Evolutionary conservation across 2,888 invertebrate species (phyloP), one percentile per base, ranked within the genome.

Genomic region (Lottia gigantea): DNA sequence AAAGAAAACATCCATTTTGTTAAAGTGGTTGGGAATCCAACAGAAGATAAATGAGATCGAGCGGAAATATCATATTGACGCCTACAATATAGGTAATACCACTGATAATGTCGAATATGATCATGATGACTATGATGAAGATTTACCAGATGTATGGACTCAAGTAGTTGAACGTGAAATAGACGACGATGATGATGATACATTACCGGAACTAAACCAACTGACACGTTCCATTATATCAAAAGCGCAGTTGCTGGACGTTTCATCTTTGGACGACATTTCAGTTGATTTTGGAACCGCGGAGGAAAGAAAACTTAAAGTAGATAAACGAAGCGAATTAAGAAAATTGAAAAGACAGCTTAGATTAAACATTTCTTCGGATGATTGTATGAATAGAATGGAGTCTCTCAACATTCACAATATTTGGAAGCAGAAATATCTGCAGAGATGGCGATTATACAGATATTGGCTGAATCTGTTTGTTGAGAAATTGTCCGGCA

Each of bases 361-460:
- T 11, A 19, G 55, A 55, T 23, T 46, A 19, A 47, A 74, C 15
- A 68, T 82, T 14, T 23, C 63, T 26, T 76, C 73, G 11, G 62
- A 55, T 12, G 81, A 82, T 19, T 68, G 65, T 14, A 82, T 87
- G 84, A 71, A 26, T 19, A 75, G 78, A 19, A 76, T 74, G 2
- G 83, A 85, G 68, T 79, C 74, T 23, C 49, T 66, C 0, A 16
- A 49, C 2, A 68, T 86, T 16, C 7, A 40, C 11, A 78, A 80
- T 79, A 79, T 84, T 11, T 78, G 87, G 79, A 74, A 77, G 55
- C 72, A 87, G 31, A 66, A 76, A 40, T 76, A 82, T 46, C 16
- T 72, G 11, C 78, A 88, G 1, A 86, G 90, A 72, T 91, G 91
- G 91, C 84, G 82, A 25, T 74, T 90, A 40, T 90, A 90, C 75